Evolutionary conservation across 2,797 vertebrate species (phyloP).

Genomic region (Darevskia nairensis): DNA sequence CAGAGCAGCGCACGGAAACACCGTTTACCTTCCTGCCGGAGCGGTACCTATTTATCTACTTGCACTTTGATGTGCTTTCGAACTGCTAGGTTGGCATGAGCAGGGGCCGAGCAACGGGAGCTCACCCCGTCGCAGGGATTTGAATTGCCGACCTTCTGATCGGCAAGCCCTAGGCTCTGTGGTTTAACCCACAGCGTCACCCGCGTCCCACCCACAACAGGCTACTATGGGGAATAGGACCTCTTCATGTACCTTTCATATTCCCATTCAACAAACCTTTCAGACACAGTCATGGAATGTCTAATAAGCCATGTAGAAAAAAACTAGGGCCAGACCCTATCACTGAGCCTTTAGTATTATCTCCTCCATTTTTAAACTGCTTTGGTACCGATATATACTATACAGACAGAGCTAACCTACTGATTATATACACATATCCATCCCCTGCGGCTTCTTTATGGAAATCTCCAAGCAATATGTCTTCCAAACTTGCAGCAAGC

Average conservation of each 20-base stretch:
- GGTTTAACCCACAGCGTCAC: too few species aligned
- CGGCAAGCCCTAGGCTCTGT: too few species aligned
- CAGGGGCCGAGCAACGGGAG: too few species aligned
- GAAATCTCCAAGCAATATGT: slow-evolving; percentile 16
- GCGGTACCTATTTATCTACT: too few species aligned
- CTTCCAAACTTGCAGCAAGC: slow-evolving; percentile 63
- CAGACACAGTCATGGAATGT: neutral
- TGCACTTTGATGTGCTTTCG: too few species aligned
- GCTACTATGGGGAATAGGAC: too few species aligned
- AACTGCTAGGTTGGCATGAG: too few species aligned
- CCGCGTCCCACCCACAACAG: too few species aligned
- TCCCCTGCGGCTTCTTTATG: slow-evolving; percentile 3
- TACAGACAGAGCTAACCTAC: neutral
- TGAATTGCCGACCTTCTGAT: too few species aligned
- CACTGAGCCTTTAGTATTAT: neutral
- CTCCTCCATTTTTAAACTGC: neutral
- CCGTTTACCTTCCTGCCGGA: too few species aligned
- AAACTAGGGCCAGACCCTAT: slow-evolving; percentile 18
- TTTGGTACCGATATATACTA: neutral
- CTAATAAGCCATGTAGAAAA: slow-evolving; percentile 30
- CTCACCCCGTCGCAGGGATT: too few species aligned
- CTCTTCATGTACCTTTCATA: neutral
- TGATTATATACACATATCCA: slow-evolving; percentile 21
- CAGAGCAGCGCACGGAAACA: too few species aligned
- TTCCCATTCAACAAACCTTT: neutral